Evolutionary conservation across 2,888 invertebrate genomes (phyloP), one percentile per base, ranked within the genome.

Genomic region (Petrolisthes cinctipes): DNA sequence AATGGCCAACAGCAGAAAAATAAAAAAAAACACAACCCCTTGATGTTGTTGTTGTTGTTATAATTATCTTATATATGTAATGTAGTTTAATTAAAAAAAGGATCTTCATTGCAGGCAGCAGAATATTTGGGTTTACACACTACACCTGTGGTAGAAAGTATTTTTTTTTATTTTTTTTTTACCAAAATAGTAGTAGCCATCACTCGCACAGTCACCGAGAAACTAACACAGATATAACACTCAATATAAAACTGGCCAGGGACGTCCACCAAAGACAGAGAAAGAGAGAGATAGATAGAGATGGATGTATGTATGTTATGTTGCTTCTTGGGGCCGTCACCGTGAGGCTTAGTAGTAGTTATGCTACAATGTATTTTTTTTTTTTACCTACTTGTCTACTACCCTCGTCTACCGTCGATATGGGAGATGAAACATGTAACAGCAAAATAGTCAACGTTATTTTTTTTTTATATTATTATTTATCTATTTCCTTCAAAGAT

Each of bases 221-320:
- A 87, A 87, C 87, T 87, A 87, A 87, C 87, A 87, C 87, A 87
- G 57, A 86, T 87, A 87, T 87, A 87, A 87, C 87, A 87, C 81
- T 87, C 87, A 87, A 84, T 87, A 87, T 87, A 87, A 87, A 87
- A 87, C 71, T 86, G 75, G 54, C 79, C 87, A 37, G 83, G n/a
- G n/a, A n/a, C n/a, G n/a, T n/a, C n/a, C n/a, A n/a, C n/a, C n/a
- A n/a, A n/a, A n/a, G n/a, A n/a, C n/a, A n/a, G n/a, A n/a, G n/a
- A n/a, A n/a, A n/a, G n/a, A n/a, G n/a, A n/a, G n/a, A n/a, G n/a
- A n/a, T n/a, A n/a, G n/a, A n/a, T n/a, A n/a, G n/a, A n/a, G n/a
- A n/a, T n/a, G n/a, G n/a, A n/a, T n/a, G n/a, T n/a, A n/a, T n/a
- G n/a, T n/a, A n/a, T n/a, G n/a, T n/a, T n/a, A n/a, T n/a, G n/a